A percentile compares a stretch with the other conserved stretches of the same genome.
These are phyloP conservation scores for Orgyia antiqua DNA, from an alignment of 2,888 invertebrate species.

Conservation along the genomic window DNA sequence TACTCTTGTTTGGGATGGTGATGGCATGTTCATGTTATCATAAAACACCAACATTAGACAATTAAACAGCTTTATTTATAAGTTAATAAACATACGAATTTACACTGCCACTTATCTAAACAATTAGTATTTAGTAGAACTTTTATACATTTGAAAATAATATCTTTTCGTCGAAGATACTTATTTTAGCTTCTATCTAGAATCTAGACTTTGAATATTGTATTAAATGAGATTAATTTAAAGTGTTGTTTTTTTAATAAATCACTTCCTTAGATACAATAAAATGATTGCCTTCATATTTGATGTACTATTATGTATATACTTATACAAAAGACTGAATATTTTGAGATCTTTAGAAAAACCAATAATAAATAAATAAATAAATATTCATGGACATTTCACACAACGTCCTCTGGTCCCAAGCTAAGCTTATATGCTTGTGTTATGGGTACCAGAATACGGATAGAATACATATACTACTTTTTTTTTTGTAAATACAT, in stretches of 20 bases:
- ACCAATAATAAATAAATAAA: no score
- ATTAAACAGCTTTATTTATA: constrained; percentile 48
- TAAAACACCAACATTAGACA: constrained; percentile 37
- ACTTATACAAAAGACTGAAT: not conserved
- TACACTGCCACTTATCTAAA: constrained; percentile 70
- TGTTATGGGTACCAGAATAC: no score
- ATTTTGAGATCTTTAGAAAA: not conserved
- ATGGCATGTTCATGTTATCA: constrained; percentile 31
- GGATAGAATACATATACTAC: no score
- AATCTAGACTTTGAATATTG: constrained; percentile 31
- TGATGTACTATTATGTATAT: not conserved
- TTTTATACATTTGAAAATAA: constrained; percentile 41
- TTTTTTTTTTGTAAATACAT: no score
- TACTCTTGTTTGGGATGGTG: constrained; percentile 31
- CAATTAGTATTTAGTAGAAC: constrained; percentile 28
- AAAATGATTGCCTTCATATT: no score
- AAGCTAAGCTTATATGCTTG: no score
- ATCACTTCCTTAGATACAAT: constrained; percentile 6
- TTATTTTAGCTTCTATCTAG: constrained; percentile 26
- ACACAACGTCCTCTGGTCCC: no score
- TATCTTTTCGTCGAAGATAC: constrained; percentile 31
- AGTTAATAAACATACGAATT: constrained; percentile 45
- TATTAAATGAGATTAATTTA: constrained; percentile 35
- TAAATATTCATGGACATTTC: no score
- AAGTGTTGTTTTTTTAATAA: constrained; percentile 13